These are phyloP conservation scores for Drosophila mayri DNA, from an alignment of 1,140 invertebrate genomes.

Conservation along the genomic window DNA sequence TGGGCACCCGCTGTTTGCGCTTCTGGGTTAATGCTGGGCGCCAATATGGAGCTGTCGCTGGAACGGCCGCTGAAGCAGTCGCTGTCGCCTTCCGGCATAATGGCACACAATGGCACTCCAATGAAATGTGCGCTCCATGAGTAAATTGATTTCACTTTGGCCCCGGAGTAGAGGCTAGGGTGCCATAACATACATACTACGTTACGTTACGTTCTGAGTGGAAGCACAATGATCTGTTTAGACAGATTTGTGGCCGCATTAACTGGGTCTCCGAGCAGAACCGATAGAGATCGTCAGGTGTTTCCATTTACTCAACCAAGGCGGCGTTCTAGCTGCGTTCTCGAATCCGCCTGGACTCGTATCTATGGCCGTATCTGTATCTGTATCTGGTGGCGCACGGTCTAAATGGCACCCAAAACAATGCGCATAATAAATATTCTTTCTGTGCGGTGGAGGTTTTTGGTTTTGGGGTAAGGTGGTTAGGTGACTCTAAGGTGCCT, in stretches of 20 bases:
- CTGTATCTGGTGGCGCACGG: constrained; percentile 51
- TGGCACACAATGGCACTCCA: constrained; percentile 38
- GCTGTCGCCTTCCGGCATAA: constrained; percentile 39
- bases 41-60: constrained; percentile 4
- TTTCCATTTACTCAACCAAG: constrained; percentile 38
- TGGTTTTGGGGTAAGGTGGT: constrained; percentile 24
- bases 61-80: neutral
- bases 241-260: constrained; percentile 45
- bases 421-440: constrained; percentile 69
- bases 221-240: constrained; percentile 29
- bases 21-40: constrained; percentile 32
- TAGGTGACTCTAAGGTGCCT: neutral
- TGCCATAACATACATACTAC: constrained; percentile 14
- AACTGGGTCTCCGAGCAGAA: constrained; percentile 46
- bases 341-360: constrained; percentile 31
- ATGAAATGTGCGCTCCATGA: constrained; percentile 20
- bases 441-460: constrained; percentile 5
- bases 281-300: constrained; percentile 58
- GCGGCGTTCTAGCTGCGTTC: constrained; percentile 47
- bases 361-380: constrained; percentile 29
- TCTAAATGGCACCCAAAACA: constrained; percentile 78
- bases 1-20: constrained; percentile 43
- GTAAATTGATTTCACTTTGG: constrained; percentile 55
- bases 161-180: constrained; percentile 20
- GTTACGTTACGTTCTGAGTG: constrained; percentile 1